Evolutionary conservation across 2,797 vertebrate species (phyloP).

Genomic region (Poliocrania exsul): DNA sequence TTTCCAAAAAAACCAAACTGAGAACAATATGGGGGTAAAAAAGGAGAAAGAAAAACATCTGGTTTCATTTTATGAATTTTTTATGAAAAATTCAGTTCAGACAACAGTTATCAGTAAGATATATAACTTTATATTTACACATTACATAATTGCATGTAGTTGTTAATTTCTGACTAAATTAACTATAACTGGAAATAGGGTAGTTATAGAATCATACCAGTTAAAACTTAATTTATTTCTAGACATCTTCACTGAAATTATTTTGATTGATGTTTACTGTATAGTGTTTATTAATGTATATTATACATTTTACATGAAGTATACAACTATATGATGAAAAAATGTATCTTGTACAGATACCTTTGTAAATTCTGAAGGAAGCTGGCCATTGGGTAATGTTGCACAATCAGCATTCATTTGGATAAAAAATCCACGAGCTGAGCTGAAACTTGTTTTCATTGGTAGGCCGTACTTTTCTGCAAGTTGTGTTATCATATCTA

Average conservation of each 20-base stretch:
- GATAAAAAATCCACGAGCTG: conserved; percentile 92
- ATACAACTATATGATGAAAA: not conserved
- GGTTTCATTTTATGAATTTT: not conserved
- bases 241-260: not conserved
- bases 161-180: not conserved
- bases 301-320: not conserved
- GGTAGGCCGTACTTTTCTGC: conserved; percentile 88
- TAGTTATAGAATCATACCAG: not conserved
- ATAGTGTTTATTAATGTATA: not conserved
- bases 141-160: not conserved
- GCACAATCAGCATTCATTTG: conserved; percentile 88
- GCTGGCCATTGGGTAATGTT: conserved; percentile 79
- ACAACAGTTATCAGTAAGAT: not conserved
- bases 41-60: not conserved
- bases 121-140: not conserved
- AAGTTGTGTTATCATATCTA: conserved; percentile 90
- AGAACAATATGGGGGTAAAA: not conserved
- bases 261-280: not conserved
- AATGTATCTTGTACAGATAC: conserved; percentile 64
- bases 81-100: not conserved
- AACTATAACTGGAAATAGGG: not conserved
- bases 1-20: not conserved
- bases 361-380: conserved; percentile 95
- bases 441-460: conserved; percentile 93
- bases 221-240: not conserved